Conservation (phyloP, 2,797 vertebrate species). For the Crenichthys baileyi region DNA sequence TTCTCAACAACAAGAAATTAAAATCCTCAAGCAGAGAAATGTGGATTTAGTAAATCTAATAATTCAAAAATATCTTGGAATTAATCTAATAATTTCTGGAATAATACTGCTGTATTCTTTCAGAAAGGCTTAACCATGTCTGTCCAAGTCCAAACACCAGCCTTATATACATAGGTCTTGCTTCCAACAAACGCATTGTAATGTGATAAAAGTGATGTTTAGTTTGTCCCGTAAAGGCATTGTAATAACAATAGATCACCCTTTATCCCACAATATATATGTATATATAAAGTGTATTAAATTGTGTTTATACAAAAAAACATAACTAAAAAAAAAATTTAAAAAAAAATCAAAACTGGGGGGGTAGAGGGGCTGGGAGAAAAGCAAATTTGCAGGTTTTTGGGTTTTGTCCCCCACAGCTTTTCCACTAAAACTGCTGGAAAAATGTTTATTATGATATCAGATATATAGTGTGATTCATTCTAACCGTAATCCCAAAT, state of each 20-base stretch:
- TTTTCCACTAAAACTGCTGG: not conserved
- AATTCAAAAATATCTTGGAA: no score
- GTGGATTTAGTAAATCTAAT: no score
- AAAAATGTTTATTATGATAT: not conserved
- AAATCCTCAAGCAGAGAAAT: no score
- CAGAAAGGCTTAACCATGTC: not conserved
- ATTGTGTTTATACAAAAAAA: not conserved
- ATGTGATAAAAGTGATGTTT: not conserved
- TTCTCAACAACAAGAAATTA: no score
- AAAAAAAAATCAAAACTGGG: no score
- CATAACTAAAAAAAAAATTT: not conserved
- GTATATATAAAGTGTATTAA: not conserved
- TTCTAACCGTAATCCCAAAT: conserved; percentile 21
- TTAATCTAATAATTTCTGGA: no score
- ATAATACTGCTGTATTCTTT: not conserved
- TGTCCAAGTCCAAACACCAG: not conserved
- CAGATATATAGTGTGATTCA: not conserved
- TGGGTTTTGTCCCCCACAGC: no score
- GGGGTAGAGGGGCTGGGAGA: no score
- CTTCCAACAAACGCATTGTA: no score
- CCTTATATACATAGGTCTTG: no score
- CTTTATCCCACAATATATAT: not conserved
- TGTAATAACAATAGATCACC: not conserved
- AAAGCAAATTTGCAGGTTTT: no score
- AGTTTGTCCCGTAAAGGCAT: not conserved